phyloP scores from a whole-genome alignment of 1,140 invertebrate genomes.

The Vanessa atalanta region DNA sequence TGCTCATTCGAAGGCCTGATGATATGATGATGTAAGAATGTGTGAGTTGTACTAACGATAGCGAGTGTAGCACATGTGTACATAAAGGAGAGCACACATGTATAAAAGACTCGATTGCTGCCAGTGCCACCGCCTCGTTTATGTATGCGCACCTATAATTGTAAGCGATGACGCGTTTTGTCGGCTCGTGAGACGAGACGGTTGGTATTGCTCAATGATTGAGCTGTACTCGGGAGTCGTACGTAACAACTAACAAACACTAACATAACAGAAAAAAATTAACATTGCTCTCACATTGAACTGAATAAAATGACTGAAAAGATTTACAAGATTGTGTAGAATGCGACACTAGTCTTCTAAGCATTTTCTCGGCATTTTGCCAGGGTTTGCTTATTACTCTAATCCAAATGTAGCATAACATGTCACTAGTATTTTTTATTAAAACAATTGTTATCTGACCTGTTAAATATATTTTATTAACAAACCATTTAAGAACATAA shows the following conservation, averaged over 20 bases:
- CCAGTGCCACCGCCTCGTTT: conserved; percentile 69
- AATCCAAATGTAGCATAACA: conserved; percentile 1
- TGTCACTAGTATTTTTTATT: not conserved
- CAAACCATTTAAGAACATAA: too few relatives aligned
- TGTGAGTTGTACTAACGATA: conserved; percentile 55
- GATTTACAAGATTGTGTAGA: conserved; percentile 5
- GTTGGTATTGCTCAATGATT: conserved; percentile 80
- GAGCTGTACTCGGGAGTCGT: conserved; percentile 72
- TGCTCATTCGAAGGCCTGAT: conserved; percentile 64
- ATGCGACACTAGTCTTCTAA: not conserved
- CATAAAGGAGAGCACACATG: conserved; percentile 63
- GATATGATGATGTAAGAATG: conserved; percentile 50
- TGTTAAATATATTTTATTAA: too few relatives aligned
- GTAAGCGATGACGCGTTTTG: conserved; percentile 79
- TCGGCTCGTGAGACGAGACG: conserved; percentile 79
- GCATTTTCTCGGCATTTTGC: conserved; percentile 1
- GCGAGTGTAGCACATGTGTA: conserved; percentile 59
- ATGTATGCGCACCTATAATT: conserved; percentile 78
- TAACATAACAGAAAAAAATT: conserved; percentile 55
- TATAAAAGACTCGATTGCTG: conserved; percentile 65
- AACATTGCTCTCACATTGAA: conserved; percentile 27
- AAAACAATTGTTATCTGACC: not conserved
- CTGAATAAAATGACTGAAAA: conserved; percentile 8
- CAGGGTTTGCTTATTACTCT: not conserved
- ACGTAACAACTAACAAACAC: conserved; percentile 58